Evolutionary conservation across 2,113 vertebrate species (phyloP), one percentile per base, ranked within the genome.

Genomic region (Calidris pugnax): DNA sequence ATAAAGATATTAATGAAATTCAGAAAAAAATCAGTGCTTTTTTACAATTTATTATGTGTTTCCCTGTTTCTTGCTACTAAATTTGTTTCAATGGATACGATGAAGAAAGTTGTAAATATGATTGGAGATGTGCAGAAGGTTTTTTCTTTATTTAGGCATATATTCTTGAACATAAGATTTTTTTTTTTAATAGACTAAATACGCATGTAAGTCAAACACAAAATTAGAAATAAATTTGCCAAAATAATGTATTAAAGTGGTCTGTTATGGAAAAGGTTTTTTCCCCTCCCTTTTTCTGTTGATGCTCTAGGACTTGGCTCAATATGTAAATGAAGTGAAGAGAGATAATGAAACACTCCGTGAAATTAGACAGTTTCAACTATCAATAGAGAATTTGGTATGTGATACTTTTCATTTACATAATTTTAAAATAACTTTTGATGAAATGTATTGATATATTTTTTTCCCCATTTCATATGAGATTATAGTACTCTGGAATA

Each of bases 271-370:
- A 79, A 78, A 56, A 75, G 4, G 6, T 39, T 26, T 45, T 50
- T 41, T 35, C 30, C 22, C 14, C 7, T 57, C 64, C 30, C 32
- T 95, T 89, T 92, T 90, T 28, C 84, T 84, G 85, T 94, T 71
- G 94, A 57, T 97, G 82, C 55, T 96, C 35, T 95, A 99, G 99
- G 99, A 99, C 96, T 98, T 99, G 98, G 99, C 99, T 89, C 99
- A 99, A 80, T 99, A 99, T 77, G 99, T 99, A 89, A 99, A 99
- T 55, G 99, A 99, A 98, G 99, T 99, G 77, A 99, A 99, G 97
- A 98, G 99, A 97, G 99, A 99, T 98, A 99, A 99, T 21, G 99
- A 99, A 98, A 99, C 99, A 0, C 96, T 99, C 79, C 98, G 99
- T 90, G 99, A 99, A 97, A 99, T 99, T 80, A 98, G 97, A 90